phyloP scores from a whole-genome alignment of 2,797 vertebrate species.

The Sibirionetta formosa region DNA sequence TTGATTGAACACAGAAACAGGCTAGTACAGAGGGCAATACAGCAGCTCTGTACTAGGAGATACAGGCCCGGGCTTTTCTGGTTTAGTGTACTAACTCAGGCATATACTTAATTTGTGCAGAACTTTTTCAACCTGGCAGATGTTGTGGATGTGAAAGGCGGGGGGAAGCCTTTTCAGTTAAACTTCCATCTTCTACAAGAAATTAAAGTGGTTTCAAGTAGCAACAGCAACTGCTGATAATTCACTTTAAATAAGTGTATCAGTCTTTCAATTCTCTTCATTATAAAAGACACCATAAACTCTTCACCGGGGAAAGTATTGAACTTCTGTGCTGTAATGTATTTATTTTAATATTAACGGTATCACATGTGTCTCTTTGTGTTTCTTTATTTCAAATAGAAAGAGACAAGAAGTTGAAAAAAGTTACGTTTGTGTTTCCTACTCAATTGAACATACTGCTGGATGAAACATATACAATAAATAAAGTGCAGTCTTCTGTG shows the following conservation, averaged over 20 bases:
- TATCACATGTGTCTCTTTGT: neutral
- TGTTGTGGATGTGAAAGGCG: neutral
- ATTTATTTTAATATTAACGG: neutral
- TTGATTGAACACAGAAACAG: neutral
- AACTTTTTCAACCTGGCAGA: neutral
- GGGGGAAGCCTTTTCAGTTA: neutral
- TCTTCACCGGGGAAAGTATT: neutral
- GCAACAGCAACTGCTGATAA: neutral
- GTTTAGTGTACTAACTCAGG: neutral
- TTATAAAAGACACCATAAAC: neutral
- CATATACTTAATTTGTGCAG: neutral
- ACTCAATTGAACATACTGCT: neutral
- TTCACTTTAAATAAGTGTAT: neutral
- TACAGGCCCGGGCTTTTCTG: rapidly evolving
- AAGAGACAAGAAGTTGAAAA: neutral
- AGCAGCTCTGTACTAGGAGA: neutral
- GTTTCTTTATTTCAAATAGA: neutral
- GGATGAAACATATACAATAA: neutral
- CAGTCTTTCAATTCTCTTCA: neutral
- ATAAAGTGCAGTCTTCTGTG: neutral
- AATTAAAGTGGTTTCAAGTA: neutral
- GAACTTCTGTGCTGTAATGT: neutral
- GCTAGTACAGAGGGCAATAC: neutral
- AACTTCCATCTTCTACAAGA: neutral
- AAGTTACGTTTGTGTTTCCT: neutral